A percentile compares a stretch with the other conserved stretches of the same genome.
phyloP scores from a whole-genome alignment of 2,113 vertebrate species.

The Amphiprion ocellaris region DNA sequence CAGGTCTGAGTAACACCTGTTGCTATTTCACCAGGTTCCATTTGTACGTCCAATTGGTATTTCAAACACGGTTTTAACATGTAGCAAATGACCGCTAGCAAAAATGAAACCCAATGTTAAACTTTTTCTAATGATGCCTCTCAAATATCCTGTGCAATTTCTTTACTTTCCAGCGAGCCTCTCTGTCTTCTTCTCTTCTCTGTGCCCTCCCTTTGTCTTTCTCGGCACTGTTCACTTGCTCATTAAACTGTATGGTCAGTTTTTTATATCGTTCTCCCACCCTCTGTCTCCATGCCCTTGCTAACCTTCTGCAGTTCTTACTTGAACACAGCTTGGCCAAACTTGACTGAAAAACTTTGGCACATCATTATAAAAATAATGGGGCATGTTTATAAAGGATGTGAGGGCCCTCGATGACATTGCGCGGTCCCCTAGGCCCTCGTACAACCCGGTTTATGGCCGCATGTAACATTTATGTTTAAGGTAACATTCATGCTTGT shows the following conservation, averaged over 20 bases:
- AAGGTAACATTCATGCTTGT: conserved; percentile 79
- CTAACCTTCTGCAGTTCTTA: conserved; percentile 63
- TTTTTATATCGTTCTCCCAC: conserved; percentile 44
- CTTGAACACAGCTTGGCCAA: conserved; percentile 67
- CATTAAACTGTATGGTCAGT: conserved; percentile 76
- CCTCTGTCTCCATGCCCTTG: conserved; percentile 63
- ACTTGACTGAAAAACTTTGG: conserved; percentile 69
- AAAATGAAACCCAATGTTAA: conserved; percentile 19
- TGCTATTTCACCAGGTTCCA: conserved; percentile 59
- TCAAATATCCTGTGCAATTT: conserved; percentile 22
- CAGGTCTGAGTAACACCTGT: conserved; percentile 56
- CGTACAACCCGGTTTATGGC: conserved; percentile 65
- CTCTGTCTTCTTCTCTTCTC: conserved; percentile 46
- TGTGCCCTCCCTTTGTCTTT: conserved; percentile 55
- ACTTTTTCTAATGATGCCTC: conserved; percentile 40
- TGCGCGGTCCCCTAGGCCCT: conserved; percentile 55
- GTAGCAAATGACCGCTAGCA: background rate
- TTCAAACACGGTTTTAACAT: background rate
- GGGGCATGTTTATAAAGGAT: conserved; percentile 68
- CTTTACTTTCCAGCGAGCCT: conserved; percentile 36
- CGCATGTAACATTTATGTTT: conserved; percentile 63
- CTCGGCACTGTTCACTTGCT: conserved; percentile 46
- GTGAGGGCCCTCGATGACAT: conserved; percentile 63
- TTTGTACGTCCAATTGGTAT: conserved; percentile 23
- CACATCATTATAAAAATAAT: conserved; percentile 77